These are phyloP conservation scores for Drosophila fulvimacula DNA, from an alignment of 2,888 invertebrate species.

Conservation along the genomic window DNA sequence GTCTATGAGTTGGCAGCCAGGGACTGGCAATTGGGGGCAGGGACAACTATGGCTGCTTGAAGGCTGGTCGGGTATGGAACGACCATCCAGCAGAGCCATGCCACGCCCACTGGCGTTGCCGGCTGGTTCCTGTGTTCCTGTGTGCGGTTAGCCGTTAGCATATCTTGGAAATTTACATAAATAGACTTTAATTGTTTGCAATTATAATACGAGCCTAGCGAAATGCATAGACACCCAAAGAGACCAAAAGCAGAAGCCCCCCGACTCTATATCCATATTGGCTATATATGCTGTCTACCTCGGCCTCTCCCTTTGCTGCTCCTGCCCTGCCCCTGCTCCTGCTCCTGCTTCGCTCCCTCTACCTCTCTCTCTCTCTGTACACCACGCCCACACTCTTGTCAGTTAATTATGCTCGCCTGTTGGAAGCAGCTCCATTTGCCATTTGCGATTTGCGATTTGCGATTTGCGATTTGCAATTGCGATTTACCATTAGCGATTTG, in stretches of 20 bases:
- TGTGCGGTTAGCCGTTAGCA: constrained; percentile 52
- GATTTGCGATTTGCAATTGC: constrained; percentile 16
- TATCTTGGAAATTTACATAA: constrained; percentile 82
- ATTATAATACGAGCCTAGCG: constrained; percentile 73
- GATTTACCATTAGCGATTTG: constrained; percentile 16
- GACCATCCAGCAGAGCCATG: constrained; percentile 2
- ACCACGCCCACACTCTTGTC: constrained; percentile 22
- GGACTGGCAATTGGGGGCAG: constrained; percentile 9
- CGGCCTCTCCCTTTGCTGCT: background rate
- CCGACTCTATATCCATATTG: background rate
- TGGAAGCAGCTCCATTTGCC: constrained; percentile 36
- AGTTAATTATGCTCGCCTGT: constrained; percentile 65
- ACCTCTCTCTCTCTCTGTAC: background rate
- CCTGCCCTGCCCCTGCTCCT: background rate
- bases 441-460: constrained; percentile 17
- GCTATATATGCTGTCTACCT: background rate
- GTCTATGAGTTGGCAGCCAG: background rate
- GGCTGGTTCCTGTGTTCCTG: constrained; percentile 40
- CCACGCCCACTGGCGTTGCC: constrained; percentile 22
- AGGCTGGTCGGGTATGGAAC: background rate
- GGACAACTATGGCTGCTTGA: constrained; percentile 4
- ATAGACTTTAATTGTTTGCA: constrained; percentile 83
- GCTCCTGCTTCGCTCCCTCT: background rate
- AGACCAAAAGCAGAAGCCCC: constrained; percentile 5
- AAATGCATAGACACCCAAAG: constrained; percentile 27